A percentile compares a stretch with the other conserved stretches of the same genome.
Evolutionary conservation across 2,888 invertebrate genomes (phyloP).

Genomic region (Orthosia cruda): DNA sequence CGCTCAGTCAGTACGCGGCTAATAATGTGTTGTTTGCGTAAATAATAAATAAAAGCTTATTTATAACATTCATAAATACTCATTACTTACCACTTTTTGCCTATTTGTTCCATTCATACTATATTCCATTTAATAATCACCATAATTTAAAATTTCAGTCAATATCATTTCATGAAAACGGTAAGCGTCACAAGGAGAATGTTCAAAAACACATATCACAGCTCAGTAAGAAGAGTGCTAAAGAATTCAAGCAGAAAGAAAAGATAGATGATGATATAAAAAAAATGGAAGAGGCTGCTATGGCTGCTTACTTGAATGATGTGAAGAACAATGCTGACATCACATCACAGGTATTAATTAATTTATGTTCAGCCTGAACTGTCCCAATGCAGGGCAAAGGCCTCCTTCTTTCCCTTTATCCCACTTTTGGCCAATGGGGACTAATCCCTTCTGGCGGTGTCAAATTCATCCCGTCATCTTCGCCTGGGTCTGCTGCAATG

Average conservation of each 20-base stretch:
- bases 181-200: constrained; percentile 97
- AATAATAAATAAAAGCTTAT: no score
- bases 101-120: background rate
- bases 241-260: constrained; percentile 95
- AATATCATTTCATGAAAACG: constrained; percentile 98
- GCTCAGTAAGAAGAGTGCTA: constrained; percentile 96
- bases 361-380: no score
- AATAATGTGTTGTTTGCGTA: no score
- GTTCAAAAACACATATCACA: constrained; percentile 96
- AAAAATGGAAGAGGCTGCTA: constrained; percentile 97
- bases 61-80: background rate
- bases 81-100: no score
- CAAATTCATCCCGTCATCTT: no score
- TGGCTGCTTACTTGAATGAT: constrained; percentile 97
- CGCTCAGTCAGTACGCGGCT: no score
- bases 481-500: no score
- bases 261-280: constrained; percentile 95
- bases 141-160: constrained; percentile 92
- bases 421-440: no score
- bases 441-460: no score
- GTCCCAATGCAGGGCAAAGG: no score
- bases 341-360: constrained; percentile 89
- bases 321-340: constrained; percentile 94
- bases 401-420: no score
- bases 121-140: background rate